Evolutionary conservation across 2,113 vertebrate species (phyloP).

Genomic region (Chaenocephalus aceratus): DNA sequence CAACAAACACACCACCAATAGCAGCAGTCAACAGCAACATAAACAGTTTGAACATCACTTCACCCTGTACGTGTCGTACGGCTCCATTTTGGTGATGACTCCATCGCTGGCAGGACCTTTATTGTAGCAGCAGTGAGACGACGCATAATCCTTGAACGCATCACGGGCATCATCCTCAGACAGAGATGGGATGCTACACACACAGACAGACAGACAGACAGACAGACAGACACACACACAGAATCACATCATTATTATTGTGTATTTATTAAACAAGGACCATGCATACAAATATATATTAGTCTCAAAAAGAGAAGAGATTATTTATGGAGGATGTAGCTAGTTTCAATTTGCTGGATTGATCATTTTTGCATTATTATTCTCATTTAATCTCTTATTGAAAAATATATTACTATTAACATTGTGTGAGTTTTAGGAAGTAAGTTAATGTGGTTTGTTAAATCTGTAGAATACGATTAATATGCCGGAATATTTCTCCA

Average conservation of each 20-base stretch:
- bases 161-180: slow-evolving; percentile 64
- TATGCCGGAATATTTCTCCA: too few species aligned
- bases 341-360: too few species aligned
- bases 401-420: too few species aligned
- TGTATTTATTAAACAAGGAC: too few species aligned
- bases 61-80: slow-evolving; percentile 80
- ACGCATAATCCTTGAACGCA: slow-evolving; percentile 52
- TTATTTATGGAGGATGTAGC: too few species aligned
- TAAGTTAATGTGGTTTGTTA: too few species aligned
- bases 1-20: background rate
- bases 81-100: slow-evolving; percentile 74
- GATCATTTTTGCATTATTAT: too few species aligned
- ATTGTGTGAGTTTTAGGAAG: too few species aligned
- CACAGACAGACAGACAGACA: background rate
- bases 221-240: slow-evolving; percentile 10
- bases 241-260: background rate
- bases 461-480: too few species aligned
- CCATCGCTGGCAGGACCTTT: slow-evolving; percentile 63
- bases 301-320: too few species aligned
- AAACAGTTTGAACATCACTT: background rate
- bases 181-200: slow-evolving; percentile 72
- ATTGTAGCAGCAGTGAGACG: slow-evolving; percentile 71
- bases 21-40: background rate
- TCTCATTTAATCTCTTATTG: background rate
- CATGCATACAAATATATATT: too few species aligned